Percentiles rank a stretch among this genome's conserved stretches.
These are phyloP conservation scores for Ranitomeya imitator DNA, from an alignment of 2,113 vertebrate genomes.

Conservation along the genomic window DNA sequence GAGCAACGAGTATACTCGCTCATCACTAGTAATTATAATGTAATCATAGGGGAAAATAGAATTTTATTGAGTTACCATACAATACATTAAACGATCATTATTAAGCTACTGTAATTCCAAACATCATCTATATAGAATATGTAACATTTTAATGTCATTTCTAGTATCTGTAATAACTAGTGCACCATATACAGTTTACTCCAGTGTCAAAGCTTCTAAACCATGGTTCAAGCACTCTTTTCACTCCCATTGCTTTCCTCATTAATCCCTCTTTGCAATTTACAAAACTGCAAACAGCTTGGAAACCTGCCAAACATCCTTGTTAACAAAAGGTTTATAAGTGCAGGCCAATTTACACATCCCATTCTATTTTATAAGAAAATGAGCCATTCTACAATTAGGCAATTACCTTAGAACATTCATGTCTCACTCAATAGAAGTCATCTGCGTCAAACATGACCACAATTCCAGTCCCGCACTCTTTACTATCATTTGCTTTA, in stretches of 20 bases:
- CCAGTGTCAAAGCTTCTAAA: not conserved
- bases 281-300: constrained; percentile 36
- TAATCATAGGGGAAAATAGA: not conserved
- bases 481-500: too few species aligned
- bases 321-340: constrained; percentile 37
- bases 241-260: constrained; percentile 38
- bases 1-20: too few species aligned
- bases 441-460: not conserved
- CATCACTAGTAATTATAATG: not conserved
- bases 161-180: not conserved
- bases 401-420: constrained; percentile 6
- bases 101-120: not conserved
- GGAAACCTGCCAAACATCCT: constrained; percentile 27
- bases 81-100: not conserved
- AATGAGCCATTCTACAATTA: constrained; percentile 20
- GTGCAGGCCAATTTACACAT: constrained; percentile 27
- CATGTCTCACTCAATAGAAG: not conserved
- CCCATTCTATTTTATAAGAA: constrained; percentile 22
- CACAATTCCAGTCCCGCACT: not conserved
- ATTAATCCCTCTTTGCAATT: constrained; percentile 38
- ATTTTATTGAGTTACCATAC: not conserved
- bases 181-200: not conserved
- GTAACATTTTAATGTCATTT: not conserved
- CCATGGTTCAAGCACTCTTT: not conserved
- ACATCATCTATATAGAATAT: not conserved